These are phyloP conservation scores for Homarus americanus DNA, from an alignment of 1,140 invertebrate species.

Conservation along the genomic window DNA sequence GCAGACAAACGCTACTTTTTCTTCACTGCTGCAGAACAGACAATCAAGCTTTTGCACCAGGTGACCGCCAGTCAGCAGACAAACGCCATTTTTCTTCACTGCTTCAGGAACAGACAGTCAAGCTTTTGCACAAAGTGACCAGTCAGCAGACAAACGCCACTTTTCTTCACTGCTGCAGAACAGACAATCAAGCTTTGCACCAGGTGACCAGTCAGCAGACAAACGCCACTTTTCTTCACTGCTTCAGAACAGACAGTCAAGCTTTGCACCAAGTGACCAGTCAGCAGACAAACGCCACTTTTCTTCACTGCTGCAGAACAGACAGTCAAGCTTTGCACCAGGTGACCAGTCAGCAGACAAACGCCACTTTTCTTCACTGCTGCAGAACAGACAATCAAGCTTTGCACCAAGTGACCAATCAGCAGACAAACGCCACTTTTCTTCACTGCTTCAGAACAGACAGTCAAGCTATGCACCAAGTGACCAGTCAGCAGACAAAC, in stretches of 20 bases:
- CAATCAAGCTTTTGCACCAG: neutral
- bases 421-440: neutral
- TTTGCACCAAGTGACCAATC: neutral
- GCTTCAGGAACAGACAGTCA: neutral
- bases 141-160: neutral
- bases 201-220: too few species aligned
- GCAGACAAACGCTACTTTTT: too few species aligned
- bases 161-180: neutral
- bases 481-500: conserved; percentile 20
- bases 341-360: neutral
- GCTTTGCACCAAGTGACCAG: neutral
- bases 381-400: neutral
- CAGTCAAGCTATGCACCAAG: neutral
- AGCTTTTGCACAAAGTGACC: neutral
- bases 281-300: conserved; percentile 24
- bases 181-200: neutral
- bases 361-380: conserved; percentile 17
- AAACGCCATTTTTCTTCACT: conserved; percentile 11
- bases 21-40: conserved; percentile 10
- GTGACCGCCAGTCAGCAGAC: neutral
- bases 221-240: conserved; percentile 41
- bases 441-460: neutral
- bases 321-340: neutral
- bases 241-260: neutral
- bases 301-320: conserved; percentile 4